Evolutionary conservation across 2,113 vertebrate genomes (phyloP), one percentile per base, ranked within the genome.

Genomic region (Alaudala cheleensis): DNA sequence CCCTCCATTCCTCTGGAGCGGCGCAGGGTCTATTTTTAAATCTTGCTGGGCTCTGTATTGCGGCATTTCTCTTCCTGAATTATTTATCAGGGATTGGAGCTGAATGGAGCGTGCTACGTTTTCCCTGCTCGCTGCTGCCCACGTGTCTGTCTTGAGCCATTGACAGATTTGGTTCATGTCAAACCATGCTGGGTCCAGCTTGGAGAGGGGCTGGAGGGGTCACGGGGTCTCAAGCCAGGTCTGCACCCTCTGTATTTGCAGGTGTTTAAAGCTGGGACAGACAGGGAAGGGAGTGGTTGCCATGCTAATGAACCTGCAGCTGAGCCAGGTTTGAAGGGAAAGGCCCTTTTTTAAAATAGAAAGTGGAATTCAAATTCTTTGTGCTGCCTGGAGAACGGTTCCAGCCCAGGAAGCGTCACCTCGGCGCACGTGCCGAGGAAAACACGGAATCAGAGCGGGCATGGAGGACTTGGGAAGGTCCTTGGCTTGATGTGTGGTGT

Each of bases 41-140:
- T 72, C 2, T 10, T 45, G 88, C 96, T 96, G 94, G 37, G 83
- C 93, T 97, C 96, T 96, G 57, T 95, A 91, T 95, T 97, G 97
- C 92, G 26, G 97, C 95, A 97, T 89, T 97, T 97, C 96, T 97
- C 96, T 88, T 95, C 86, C 95, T 98, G 97, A 98, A 98, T 98
- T 98, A 98, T 98, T 98, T 97, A 98, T 95, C 97, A 88, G 88
- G 61, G 83, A 93, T 95, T 67, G 92, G 95, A 97, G 92, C 95
- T 95, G 97, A 98, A 96, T 97, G 97, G 94, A 97, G 96, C 16
- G 3, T 23, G 88, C 82, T 92, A 70, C 94, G 61, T 65, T 96
- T 60, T 60, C 93, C 72, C 83, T 87, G 94, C 92, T 97, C 67
- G 45, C 95, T 91, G 91, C 83, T 93, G 96, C 88, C 95, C 97